Base-by-base conservation (phyloP, 1,140 invertebrate genomes). In the Periplaneta americana region DNA sequence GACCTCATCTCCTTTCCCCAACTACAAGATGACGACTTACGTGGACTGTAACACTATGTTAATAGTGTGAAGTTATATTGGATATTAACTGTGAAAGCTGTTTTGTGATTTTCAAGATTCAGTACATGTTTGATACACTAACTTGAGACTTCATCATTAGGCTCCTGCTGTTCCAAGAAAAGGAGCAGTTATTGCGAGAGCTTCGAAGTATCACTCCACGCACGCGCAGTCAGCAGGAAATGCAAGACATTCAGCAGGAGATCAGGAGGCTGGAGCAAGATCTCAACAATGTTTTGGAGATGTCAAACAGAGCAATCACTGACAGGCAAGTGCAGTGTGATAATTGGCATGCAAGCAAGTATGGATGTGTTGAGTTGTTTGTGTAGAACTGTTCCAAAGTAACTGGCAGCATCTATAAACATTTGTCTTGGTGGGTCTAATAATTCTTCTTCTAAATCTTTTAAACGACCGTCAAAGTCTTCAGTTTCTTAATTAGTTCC, bases 281-380 rank as follows among this genome's bases (percentile, higher is more conserved):
- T 87, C 90, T 99, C 48, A 96, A 96, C 85, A 95, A 95, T 87
- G 97, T 96, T 0, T 91, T 97, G 76, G 96, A 98, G 86, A 93
- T 97, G 86, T 98, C 96, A 15, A 98, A 98, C 87, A 94, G 96
- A 86, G 96, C 96, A 75, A 98, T 99, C 85, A 94, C 97, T n/a
- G 96, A 98, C 86, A 89, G 86, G 86, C 91, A 88, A 85, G 85
- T 91, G 15, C 22, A 48, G 8, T 84, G 28, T 36, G 22, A 74
- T 66, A n/a, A 8, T 66, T 5, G 0, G 82, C 15, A 80, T 81
- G 33, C 34, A 37, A 13, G 34, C 32, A 75, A 75, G 8, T 34
- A 88, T 35, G 18, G 18, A 35, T 89, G 84, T 83, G 84, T 31
- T n/a, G 28, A 10, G 82, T 34, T 31, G 57, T n/a, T n/a, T n/a